Conservation (phyloP, 2,113 vertebrate species). For the Alethe castanea region DNA sequence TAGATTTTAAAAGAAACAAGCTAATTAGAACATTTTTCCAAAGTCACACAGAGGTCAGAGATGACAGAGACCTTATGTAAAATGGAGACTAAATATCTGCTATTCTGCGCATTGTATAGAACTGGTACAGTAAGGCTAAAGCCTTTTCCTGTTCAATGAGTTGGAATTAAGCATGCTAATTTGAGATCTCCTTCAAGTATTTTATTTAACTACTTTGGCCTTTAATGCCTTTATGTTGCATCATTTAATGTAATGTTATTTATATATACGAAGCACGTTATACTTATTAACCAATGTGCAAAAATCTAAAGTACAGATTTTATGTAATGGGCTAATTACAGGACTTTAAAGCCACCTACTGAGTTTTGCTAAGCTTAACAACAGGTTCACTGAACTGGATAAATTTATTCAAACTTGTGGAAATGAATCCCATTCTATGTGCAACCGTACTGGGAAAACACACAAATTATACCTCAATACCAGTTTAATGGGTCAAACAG, state of each 20-base stretch:
- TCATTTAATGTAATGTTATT: conserved; percentile 81
- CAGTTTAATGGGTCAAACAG: conserved; percentile 86
- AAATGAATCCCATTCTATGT: conserved; percentile 85
- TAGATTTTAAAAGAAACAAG: conserved; percentile 50
- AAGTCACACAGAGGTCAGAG: conserved; percentile 20
- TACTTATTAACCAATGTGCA: conserved; percentile 82
- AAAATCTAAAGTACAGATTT: conserved; percentile 84
- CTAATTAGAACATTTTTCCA: conserved; percentile 32
- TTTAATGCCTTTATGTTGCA: conserved; percentile 80
- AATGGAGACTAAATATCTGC: conserved; percentile 28
- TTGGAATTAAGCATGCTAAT: conserved; percentile 97
- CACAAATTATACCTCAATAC: conserved; percentile 88
- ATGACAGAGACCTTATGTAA: background rate
- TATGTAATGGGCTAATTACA: conserved; percentile 89
- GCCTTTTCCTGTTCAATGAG: conserved; percentile 88
- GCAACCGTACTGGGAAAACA: conserved; percentile 84
- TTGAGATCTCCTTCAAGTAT: conserved; percentile 84
- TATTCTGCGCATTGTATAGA: conserved; percentile 48
- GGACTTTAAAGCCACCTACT: conserved; percentile 89
- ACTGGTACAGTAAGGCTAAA: conserved; percentile 85
- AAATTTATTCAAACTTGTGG: conserved; percentile 88
- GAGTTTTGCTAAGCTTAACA: conserved; percentile 84
- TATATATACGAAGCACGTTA: conserved; percentile 80
- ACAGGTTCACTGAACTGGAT: conserved; percentile 89
- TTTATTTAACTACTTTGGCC: conserved; percentile 81